These are phyloP conservation scores for Suricata suricatta DNA, from an alignment of 2,113 vertebrate genomes.

Conservation along the genomic window DNA sequence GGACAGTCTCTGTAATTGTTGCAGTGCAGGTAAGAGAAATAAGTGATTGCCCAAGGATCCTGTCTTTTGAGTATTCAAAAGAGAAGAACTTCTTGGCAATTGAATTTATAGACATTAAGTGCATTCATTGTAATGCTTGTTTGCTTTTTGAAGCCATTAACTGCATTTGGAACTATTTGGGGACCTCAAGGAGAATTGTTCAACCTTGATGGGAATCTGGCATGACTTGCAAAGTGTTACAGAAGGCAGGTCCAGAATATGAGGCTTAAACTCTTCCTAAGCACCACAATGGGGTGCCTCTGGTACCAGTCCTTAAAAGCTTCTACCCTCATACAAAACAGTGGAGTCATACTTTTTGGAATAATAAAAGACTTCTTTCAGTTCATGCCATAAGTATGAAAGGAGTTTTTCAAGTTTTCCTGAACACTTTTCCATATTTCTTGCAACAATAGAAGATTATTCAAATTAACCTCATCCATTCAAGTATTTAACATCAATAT, in stretches of 20 bases:
- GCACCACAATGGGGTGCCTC: not conserved
- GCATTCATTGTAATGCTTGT: not conserved
- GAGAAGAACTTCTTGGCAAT: slow-evolving; percentile 45
- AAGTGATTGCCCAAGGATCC: not conserved
- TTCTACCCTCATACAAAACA: not conserved
- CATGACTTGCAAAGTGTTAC: not conserved
- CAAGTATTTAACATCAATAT: slow-evolving; percentile 69
- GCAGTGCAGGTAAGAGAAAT: slow-evolving; percentile 8
- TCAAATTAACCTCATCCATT: slow-evolving; percentile 61
- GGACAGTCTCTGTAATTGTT: slow-evolving; percentile 1
- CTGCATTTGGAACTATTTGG: not conserved
- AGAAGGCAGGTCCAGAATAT: not conserved
- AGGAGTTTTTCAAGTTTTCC: slow-evolving; percentile 41
- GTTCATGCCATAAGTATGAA: slow-evolving; percentile 7
- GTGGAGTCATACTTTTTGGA: not conserved
- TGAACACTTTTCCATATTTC: slow-evolving; percentile 16
- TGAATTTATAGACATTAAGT: slow-evolving; percentile 38
- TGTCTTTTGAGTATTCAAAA: slow-evolving; percentile 4
- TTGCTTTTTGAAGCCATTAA: slow-evolving; percentile 41
- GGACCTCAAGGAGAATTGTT: not conserved
- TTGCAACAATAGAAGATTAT: slow-evolving; percentile 53
- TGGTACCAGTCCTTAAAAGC: not conserved
- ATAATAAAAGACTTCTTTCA: not conserved
- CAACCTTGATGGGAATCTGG: not conserved
- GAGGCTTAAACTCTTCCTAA: not conserved